These are phyloP conservation scores for Sebastes melanostomus DNA, from an alignment of 2,797 vertebrate genomes.

Conservation along the genomic window DNA sequence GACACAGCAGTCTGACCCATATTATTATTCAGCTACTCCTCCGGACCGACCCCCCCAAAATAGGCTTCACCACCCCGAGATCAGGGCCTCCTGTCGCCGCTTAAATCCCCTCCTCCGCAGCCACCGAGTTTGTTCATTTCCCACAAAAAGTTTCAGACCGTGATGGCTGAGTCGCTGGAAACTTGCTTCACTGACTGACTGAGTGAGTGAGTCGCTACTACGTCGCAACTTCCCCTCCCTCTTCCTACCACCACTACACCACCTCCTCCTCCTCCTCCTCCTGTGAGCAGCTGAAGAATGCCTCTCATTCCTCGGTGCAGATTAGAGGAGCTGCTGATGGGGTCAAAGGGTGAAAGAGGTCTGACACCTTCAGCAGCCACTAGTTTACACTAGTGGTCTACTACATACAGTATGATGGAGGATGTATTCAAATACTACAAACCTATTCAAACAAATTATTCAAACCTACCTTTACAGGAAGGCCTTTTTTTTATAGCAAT, in stretches of 20 bases:
- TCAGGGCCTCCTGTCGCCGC: constrained; percentile 49
- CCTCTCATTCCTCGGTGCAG: constrained; percentile 64
- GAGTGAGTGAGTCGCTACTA: constrained; percentile 46
- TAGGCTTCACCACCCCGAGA: constrained; percentile 6
- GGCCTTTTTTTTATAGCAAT: no score
- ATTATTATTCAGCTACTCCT: constrained; percentile 45
- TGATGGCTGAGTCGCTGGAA: constrained; percentile 61
- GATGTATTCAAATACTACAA: neutral
- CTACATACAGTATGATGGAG: neutral
- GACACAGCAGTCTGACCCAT: constrained; percentile 80
- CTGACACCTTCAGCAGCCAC: constrained; percentile 18
- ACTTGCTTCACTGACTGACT: constrained; percentile 47
- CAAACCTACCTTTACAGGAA: no score
- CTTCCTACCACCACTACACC: constrained; percentile 9
- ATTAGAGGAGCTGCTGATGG: constrained; percentile 61
- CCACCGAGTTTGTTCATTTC: constrained; percentile 52
- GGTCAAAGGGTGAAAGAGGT: constrained; percentile 53
- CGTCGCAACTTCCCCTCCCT: constrained; percentile 65
- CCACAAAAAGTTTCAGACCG: constrained; percentile 19
- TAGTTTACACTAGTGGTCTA: neutral
- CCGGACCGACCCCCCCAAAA: constrained; percentile 32
- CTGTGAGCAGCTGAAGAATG: constrained; percentile 60
- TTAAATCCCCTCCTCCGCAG: constrained; percentile 21
- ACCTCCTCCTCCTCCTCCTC: constrained; percentile 18
- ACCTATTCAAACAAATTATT: no score